A percentile compares a stretch with the other conserved stretches of the same genome.
Conservation (phyloP, 2,888 invertebrate genomes). For the Gryllus longicercus region DNA sequence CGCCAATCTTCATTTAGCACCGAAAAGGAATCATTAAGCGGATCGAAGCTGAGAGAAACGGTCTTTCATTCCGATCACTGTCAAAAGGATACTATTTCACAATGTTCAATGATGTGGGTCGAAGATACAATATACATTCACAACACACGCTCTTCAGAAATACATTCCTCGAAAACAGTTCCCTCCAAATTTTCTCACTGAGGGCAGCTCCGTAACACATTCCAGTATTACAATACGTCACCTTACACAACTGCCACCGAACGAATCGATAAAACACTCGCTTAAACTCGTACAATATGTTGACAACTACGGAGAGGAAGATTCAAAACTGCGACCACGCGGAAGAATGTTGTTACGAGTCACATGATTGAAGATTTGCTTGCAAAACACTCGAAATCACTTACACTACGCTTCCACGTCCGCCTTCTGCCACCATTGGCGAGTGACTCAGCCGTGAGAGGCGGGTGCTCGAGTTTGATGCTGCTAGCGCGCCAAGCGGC, state of each 20-base stretch:
- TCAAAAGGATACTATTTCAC: too few relatives aligned
- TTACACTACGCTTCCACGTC: background rate
- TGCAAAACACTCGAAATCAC: background rate
- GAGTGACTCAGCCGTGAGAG: background rate
- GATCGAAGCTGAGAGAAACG: background rate
- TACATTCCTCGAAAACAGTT: background rate
- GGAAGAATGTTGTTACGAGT: background rate
- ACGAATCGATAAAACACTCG: background rate
- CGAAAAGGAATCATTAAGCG: background rate
- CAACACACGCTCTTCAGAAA: background rate
- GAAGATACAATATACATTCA: background rate
- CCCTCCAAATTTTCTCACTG: background rate
- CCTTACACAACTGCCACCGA: background rate
- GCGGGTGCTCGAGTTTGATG: background rate
- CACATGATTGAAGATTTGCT: background rate
- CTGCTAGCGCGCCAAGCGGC: background rate
- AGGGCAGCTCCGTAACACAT: too few relatives aligned
- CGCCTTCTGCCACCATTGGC: slow-evolving; percentile 1
- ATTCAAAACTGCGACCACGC: background rate
- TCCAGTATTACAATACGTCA: background rate
- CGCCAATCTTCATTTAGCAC: background rate
- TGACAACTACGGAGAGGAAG: background rate
- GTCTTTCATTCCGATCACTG: background rate
- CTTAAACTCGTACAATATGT: background rate
- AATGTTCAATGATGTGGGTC: too few relatives aligned